Conservation (phyloP, 2,113 vertebrate genomes). For the Aegithalos caudatus region DNA sequence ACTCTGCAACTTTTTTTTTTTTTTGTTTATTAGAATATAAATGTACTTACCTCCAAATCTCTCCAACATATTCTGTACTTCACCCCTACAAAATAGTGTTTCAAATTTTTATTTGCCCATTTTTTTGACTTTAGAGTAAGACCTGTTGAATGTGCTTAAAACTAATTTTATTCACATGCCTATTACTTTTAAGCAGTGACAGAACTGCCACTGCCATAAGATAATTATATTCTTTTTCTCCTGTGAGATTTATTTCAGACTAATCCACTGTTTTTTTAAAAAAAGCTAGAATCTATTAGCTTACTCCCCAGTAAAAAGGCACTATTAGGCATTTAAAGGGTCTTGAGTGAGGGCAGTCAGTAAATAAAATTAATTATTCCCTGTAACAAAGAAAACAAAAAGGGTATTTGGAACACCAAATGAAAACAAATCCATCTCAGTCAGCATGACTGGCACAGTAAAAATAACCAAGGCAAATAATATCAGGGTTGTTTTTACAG, state of each 20-base stretch:
- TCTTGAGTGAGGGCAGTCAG: neutral
- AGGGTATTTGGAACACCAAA: neutral
- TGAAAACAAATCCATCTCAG: neutral
- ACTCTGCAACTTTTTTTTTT: neutral
- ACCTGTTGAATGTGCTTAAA: neutral
- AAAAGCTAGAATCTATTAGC: neutral
- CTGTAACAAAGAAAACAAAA: neutral
- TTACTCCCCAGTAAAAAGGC: neutral
- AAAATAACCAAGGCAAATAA: neutral
- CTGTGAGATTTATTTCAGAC: neutral
- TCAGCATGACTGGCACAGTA: neutral
- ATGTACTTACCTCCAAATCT: slow-evolving; percentile 84
- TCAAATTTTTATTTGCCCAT: neutral
- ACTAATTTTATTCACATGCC: neutral
- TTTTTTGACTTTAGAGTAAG: neutral
- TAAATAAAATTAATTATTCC: neutral
- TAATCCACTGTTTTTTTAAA: neutral
- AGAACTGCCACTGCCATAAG: neutral
- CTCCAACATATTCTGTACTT: slow-evolving; percentile 91
- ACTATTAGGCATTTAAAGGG: neutral
- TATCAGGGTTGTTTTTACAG: neutral
- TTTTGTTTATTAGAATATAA: neutral
- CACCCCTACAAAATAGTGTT: slow-evolving; percentile 73
- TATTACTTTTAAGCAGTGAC: neutral
- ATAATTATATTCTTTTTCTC: neutral